These are phyloP conservation scores for Dasysyrphus albostriatus DNA, from an alignment of 2,888 invertebrate genomes.

Conservation along the genomic window DNA sequence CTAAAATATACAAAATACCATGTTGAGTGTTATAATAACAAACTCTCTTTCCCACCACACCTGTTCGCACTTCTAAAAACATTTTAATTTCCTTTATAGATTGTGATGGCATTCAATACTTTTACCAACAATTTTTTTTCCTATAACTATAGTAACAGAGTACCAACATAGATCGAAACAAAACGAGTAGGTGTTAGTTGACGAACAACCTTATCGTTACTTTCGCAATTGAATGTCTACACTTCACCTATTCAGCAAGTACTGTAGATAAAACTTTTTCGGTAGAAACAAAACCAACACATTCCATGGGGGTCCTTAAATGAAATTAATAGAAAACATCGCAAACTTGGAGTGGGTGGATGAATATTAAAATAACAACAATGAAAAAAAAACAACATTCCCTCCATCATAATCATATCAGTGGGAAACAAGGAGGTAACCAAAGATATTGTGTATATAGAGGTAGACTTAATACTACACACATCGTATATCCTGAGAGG, in stretches of 20 bases:
- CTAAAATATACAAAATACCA: neutral
- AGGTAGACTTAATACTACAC: slow-evolving; percentile 28
- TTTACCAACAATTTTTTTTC: neutral
- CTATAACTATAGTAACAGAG: neutral
- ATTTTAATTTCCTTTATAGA: slow-evolving; percentile 67
- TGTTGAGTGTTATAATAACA: neutral
- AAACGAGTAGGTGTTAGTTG: neutral
- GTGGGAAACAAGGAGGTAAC: slow-evolving; percentile 8
- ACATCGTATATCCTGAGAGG: slow-evolving; percentile 71
- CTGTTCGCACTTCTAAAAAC: neutral
- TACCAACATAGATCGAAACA: neutral
- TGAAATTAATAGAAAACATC: slow-evolving; percentile 66
- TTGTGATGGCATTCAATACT: slow-evolving; percentile 32
- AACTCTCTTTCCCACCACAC: neutral
- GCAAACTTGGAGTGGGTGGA: neutral
- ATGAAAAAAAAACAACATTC: slow-evolving; percentile 2
- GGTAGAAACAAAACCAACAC: slow-evolving; percentile 34
- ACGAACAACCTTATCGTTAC: slow-evolving; percentile 44
- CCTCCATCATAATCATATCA: slow-evolving; percentile 9
- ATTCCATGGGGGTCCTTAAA: slow-evolving; percentile 43
- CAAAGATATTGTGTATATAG: neutral
- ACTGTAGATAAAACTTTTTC: slow-evolving; percentile 39
- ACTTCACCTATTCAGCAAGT: neutral
- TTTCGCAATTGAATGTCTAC: slow-evolving; percentile 16
- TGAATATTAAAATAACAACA: slow-evolving; percentile 36